Base-by-base conservation (phyloP, 2,113 vertebrate species). In the Malurus cyaneus region DNA sequence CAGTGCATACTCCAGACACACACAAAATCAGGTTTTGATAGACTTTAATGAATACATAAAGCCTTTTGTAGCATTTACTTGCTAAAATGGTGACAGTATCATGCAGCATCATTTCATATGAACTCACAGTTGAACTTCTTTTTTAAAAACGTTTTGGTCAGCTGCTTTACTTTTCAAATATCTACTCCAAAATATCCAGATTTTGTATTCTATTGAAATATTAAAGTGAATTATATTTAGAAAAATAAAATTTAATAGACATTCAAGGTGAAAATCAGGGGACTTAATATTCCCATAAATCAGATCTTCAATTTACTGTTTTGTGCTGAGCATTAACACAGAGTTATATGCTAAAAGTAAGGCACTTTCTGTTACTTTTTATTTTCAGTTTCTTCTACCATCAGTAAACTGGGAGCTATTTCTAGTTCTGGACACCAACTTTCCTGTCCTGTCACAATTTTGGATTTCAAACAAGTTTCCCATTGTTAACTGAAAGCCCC, bases 1-100 rank as follows among this genome's bases (percentile, higher is more conserved):
- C 10, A 39, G 44, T 70, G 31, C 11, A 9, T 74, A 64, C 47
- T 66, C 15, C 26, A 53, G 23, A 25, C 7, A 36, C 10, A 44
- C 18, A 60, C 1, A 56, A 2, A 61, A 44, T 47, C 24, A n/a
- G 34, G 56, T 64, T 83, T 49, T 88, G 85, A 88, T 13, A 88
- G 79, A 80, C 64, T 86, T 93, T 95, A 93, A 90, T 88, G 72
- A 93, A 89, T 36, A 91, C 81, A 91, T 60, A 71, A 44, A 84
- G 52, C 14, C 59, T 95, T 92, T 80, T 73, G 71, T 80, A 62
- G 54, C 46, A 82, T 41, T 93, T 60, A 39, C 20, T 93, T 80
- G 32, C 18, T 71, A n/a, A 88, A 73, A 86, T 66, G 56, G 49
- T 80, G 44, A 82, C 11, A 66, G 21, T 52, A 60, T 41, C 78